phyloP scores from a whole-genome alignment of 2,113 vertebrate species.

The Procavia capensis region DNA sequence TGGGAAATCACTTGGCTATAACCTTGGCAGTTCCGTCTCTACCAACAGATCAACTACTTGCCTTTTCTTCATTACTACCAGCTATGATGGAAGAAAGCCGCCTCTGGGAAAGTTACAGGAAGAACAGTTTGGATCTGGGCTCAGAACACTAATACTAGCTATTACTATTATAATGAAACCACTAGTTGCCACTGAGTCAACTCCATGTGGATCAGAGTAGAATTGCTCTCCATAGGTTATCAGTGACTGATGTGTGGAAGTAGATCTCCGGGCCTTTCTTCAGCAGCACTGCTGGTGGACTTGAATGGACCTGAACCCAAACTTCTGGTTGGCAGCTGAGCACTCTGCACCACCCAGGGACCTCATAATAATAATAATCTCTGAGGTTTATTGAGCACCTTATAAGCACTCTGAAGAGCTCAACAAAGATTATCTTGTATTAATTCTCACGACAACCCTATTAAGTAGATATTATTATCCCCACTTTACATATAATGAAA shows the following conservation, averaged over 20 bases:
- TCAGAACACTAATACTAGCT: background rate
- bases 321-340: background rate
- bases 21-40: conserved; percentile 7
- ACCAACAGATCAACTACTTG: background rate
- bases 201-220: background rate
- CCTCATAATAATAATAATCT: background rate
- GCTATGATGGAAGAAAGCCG: background rate
- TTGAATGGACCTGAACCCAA: too few relatives aligned
- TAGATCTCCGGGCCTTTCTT: background rate
- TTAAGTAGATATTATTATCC: background rate
- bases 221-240: background rate
- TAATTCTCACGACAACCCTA: background rate
- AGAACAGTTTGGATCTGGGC: background rate
- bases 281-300: background rate
- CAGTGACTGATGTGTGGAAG: background rate
- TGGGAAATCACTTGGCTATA: background rate
- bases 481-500: background rate
- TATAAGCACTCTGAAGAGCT: background rate
- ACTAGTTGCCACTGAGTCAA: background rate
- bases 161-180: background rate
- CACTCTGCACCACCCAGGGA: background rate
- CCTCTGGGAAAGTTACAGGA: background rate
- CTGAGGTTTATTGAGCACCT: background rate
- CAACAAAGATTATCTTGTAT: background rate
- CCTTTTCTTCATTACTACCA: background rate